Evolutionary conservation across 2,797 vertebrate genomes (phyloP).

Genomic region (Pyrocephalus nanus): DNA sequence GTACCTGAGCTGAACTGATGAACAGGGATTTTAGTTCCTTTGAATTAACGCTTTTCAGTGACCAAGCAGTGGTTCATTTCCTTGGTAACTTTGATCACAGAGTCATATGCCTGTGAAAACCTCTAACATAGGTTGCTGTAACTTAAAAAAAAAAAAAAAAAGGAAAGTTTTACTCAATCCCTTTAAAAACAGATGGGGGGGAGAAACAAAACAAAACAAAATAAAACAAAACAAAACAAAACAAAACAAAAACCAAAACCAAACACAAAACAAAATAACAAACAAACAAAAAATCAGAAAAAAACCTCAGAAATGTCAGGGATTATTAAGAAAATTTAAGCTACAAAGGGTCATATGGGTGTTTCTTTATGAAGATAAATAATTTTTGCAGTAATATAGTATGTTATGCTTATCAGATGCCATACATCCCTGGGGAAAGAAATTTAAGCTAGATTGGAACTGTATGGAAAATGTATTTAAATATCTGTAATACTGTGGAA

Average conservation of each 20-base stretch:
- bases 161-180: neutral
- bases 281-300: neutral
- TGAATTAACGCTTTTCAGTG: neutral
- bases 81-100: neutral
- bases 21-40: neutral
- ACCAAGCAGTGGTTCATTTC: neutral
- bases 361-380: neutral
- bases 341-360: rapidly evolving
- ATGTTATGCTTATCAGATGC: neutral
- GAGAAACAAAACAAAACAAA: neutral
- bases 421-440: neutral
- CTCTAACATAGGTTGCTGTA: neutral
- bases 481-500: neutral
- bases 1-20: neutral
- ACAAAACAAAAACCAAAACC: no score
- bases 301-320: neutral
- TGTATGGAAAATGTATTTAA: neutral
- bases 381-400: neutral
- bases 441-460: neutral
- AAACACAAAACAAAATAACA: neutral
- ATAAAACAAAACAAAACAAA: no score
- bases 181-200: neutral
- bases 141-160: neutral
- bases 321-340: neutral
- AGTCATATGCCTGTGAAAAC: neutral